Base-by-base conservation (phyloP, 2,113 vertebrate species). In the Leptobrachium ailaonicum region DNA sequence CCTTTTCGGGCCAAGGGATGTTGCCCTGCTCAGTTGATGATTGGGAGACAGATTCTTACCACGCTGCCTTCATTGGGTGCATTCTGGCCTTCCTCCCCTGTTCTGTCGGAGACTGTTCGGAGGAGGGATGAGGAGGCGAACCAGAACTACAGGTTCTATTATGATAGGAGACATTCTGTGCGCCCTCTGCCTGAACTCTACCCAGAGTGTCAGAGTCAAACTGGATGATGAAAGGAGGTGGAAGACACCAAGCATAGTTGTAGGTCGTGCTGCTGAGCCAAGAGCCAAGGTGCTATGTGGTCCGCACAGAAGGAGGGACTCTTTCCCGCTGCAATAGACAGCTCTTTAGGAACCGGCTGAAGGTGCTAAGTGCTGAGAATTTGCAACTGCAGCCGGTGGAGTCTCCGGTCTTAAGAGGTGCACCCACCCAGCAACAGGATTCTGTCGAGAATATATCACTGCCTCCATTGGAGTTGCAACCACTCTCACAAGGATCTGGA, bases 191-290 rank as follows among this genome's bases (percentile, higher is more conserved):
- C 56, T 50, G 47, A 50, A 8, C 8, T 50, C 4, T 50, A 50
- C 47, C 47, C 4, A 62, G 11, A 62, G 4, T 62, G 58, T 62
- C 58, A 4, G 11, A 62, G 58, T 62, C 4, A 62, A 62, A 12
- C 11, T 62, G 58, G 58, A 62, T 62, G n/a, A 62, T 62, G 58
- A 62, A 62, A 62, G 4, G 58, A 62, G 58, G 58, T 62, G 58
- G 3, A 6, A 62, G 47, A 50, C 20, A 32, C 20, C 20, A 32
- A 1, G 20, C 20, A 32, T n/a, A n/a, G n/a, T n/a, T n/a, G n/a
- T n/a, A n/a, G n/a, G n/a, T n/a, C n/a, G n/a, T n/a, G n/a, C n/a
- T n/a, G n/a, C n/a, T n/a, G n/a, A n/a, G n/a, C n/a, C n/a, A 32
- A 32, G 20, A 32, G 20, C 20, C 20, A 32, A 32, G 20, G 20